phyloP scores from a whole-genome alignment of 2,113 vertebrate species.

The Sprattus sprattus region DNA sequence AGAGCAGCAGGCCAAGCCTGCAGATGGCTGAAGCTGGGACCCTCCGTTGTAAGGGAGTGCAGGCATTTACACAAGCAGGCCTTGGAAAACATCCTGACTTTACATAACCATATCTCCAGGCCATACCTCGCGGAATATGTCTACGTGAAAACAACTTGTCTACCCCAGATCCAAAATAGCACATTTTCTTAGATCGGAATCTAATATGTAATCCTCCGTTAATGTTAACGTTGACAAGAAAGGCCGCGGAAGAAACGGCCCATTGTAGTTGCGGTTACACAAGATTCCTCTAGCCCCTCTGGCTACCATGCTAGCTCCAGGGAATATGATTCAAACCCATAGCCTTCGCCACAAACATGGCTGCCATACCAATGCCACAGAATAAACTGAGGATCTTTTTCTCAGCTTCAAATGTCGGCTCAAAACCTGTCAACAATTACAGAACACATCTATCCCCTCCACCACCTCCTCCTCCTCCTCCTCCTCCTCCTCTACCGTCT shows the following conservation, averaged over 20 bases:
- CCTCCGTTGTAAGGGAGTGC: too few relatives aligned
- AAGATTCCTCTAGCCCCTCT: not conserved
- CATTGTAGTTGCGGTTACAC: not conserved
- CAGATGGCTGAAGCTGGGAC: too few relatives aligned
- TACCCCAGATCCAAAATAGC: not conserved
- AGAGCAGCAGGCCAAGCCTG: too few relatives aligned
- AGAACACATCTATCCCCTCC: not conserved
- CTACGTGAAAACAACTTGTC: not conserved
- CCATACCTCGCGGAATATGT: not conserved
- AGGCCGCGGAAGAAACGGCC: not conserved
- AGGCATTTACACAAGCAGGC: not conserved
- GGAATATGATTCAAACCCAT: not conserved
- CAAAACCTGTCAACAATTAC: not conserved
- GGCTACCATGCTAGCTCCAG: not conserved
- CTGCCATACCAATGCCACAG: not conserved
- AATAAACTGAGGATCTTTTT: not conserved
- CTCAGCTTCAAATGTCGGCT: not conserved
- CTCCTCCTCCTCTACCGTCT: not conserved
- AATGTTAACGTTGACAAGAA: not conserved
- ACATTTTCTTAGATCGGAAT: not conserved
- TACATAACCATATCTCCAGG: not conserved
- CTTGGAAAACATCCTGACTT: not conserved
- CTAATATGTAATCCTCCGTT: not conserved
- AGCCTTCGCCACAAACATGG: not conserved
- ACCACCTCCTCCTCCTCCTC: not conserved